Evolutionary conservation across 2,797 vertebrate species (phyloP).

Genomic region (Microchirus variegatus): DNA sequence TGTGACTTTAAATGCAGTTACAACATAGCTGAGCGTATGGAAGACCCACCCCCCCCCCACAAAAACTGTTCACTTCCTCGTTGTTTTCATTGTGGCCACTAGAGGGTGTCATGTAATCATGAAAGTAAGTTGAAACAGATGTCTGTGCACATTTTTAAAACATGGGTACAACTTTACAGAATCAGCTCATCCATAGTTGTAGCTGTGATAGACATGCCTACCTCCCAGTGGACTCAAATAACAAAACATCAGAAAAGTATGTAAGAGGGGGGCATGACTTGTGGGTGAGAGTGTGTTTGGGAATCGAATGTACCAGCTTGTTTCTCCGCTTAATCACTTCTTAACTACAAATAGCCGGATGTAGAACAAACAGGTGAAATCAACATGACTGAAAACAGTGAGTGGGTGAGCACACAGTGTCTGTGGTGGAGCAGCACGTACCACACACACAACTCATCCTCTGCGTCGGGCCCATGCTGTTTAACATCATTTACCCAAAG

Average conservation of each 20-base stretch:
- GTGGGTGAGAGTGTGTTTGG: conserved; percentile 9
- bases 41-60: no score
- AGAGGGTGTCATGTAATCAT: conserved; percentile 27
- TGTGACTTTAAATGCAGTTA: no score
- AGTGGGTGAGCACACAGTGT: background rate
- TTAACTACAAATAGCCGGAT: conserved; percentile 45
- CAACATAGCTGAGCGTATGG: no score
- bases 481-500: conserved; percentile 45
- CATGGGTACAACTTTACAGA: background rate
- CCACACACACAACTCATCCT: conserved; percentile 7
- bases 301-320: background rate
- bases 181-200: background rate
- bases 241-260: background rate
- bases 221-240: background rate
- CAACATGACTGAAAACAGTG: conserved; percentile 16
- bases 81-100: conserved; percentile 19
- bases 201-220: no score
- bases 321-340: background rate
- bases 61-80: no score
- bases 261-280: conserved; percentile 11
- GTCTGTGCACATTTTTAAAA: background rate
- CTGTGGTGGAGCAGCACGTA: background rate
- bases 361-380: conserved; percentile 16
- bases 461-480: conserved; percentile 31
- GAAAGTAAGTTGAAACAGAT: background rate